Evolutionary conservation across 2,113 vertebrate species (phyloP).

Genomic region (Gavia stellata): DNA sequence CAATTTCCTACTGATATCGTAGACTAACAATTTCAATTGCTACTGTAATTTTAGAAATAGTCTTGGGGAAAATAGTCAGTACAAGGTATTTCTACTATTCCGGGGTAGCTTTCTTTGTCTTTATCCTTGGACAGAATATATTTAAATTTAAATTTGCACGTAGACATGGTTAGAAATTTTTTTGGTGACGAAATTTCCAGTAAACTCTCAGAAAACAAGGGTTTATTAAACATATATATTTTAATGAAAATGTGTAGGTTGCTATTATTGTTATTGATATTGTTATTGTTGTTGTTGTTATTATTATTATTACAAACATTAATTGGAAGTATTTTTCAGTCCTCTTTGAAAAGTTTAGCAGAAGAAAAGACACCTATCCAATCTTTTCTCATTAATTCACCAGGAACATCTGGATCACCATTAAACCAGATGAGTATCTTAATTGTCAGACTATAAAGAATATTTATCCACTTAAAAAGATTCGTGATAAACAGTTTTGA

Average conservation of each 20-base stretch:
- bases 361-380: background rate
- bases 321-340: background rate
- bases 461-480: background rate
- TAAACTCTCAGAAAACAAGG: background rate
- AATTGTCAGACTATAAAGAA: background rate
- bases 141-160: background rate
- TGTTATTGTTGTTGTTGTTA: background rate
- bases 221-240: background rate
- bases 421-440: background rate
- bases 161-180: background rate
- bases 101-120: background rate
- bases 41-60: background rate
- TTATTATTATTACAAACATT: background rate
- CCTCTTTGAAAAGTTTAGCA: background rate
- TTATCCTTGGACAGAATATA: background rate
- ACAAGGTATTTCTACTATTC: background rate
- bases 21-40: background rate
- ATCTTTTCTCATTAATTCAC: background rate
- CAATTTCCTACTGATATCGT: background rate
- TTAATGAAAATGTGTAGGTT: background rate
- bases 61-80: background rate
- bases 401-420: background rate
- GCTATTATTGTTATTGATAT: too few species aligned
- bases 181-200: background rate
- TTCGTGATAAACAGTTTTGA: background rate